Base-by-base conservation (phyloP, 2,113 vertebrate genomes). In the Gymnobelideus leadbeateri region DNA sequence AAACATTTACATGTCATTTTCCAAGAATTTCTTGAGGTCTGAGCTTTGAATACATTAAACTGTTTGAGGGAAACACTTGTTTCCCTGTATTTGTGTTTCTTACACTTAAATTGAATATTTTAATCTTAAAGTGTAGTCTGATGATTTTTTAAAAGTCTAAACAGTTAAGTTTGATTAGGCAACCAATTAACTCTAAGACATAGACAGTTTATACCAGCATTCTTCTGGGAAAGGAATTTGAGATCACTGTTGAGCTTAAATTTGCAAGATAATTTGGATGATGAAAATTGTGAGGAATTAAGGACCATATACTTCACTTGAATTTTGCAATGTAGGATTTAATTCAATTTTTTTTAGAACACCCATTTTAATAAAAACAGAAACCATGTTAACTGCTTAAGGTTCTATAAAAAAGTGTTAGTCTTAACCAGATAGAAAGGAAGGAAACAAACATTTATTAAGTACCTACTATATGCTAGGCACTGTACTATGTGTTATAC, bases 351-450 rank as follows among this genome's bases (percentile, higher is more conserved):
- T 94, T n/a, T 52, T 68, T 54, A 7, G 24, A 61, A 31, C 28
- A 61, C 10, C 28, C 26, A 61, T 61, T 31, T 61, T 61, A 28
- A 61, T 31, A 61, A 61, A 49, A 61, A 61, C 10, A 61, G 26
- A 57, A 57, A 91, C 47, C 84, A 51, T 96, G 96, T 95, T 96
- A 91, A 90, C 49, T 91, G 25, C 46, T n/a, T 92, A 0, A 94
- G 77, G 28, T 51, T 95, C 95, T 95, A 93, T 51, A 93, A 89
- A 93, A 96, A 94, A 31, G 16, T 92, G 46, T 46, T 94, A 43
- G 47, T 95, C 89, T 94, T 94, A 94, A 90, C 91, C 94, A 94
- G 57, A 47, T 89, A 1, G 52, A 91, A 5, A 95, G 31, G 57
- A 5, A 61, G 57, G 28, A 28, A 57, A 57, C 26, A 57, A 57